Evolutionary conservation across 2,888 invertebrate species (phyloP), one percentile per base, ranked within the genome.

Genomic region (Drosophila buzzatii): DNA sequence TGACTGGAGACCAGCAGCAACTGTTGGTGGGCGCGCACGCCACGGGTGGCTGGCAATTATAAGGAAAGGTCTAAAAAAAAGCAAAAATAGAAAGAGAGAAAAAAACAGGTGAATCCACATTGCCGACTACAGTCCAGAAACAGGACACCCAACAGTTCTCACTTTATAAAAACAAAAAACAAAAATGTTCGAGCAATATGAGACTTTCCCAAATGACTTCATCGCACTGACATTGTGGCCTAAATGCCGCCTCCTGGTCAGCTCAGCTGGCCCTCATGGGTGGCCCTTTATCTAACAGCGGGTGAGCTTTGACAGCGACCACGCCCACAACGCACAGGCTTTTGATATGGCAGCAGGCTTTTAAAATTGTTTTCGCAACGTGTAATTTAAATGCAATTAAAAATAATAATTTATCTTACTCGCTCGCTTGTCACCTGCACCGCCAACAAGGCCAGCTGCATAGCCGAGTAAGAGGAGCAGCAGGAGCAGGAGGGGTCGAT

Each of bases 341-440:
- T 27, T 39, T 23, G 39, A 42, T 49, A 37, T 58, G 10, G 41
- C 7, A 65, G 45, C 49, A 70, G 75, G 70, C 79, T 70, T 82
- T 79, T 85, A 59, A 79, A 77, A 77, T 70, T 74, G 79, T 84
- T 79, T 67, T 67, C 85, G 69, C 60, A 83, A 72, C 77, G 65
- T 87, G 76, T 89, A 87, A 87, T 87, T 90, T 87, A 87, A 87
- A 87, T 90, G 86, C 86, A 87, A 87, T 87, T 87, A 87, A 87
- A 90, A 90, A 87, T 81, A 87, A 90, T 87, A 87, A 87, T 87
- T 89, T 90, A 87, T 87, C 86, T 90, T 90, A 75, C 65, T 85
- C 88, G 70, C 67, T 63, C 53, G 70, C 82, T 67, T 89, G 84
- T 87, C 89, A 85, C 63, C 76, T 75, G 81, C 44, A 58, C 33